Evolutionary conservation across 2,888 invertebrate species (phyloP), one percentile per base, ranked within the genome.

Genomic region (Temnothorax unifasciatus): DNA sequence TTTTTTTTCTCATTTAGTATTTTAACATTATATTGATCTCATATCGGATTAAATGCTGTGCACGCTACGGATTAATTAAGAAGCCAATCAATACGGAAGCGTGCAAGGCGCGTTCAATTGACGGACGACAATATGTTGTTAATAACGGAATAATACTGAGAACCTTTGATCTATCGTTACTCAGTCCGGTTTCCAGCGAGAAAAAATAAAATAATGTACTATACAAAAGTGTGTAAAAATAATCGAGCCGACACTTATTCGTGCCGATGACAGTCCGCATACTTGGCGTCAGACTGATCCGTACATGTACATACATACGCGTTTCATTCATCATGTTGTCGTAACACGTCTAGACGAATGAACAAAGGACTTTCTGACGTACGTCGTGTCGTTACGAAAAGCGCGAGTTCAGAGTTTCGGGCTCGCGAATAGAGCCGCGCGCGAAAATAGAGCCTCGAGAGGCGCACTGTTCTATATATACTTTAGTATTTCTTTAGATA

Each of bases 41-140:
- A 9, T 38, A 9, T 21, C 29, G 38, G 21, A 74, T 82, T 87
- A 75, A 81, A 79, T 79, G 59, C 25, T n/a, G 25, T 44, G 47
- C 66, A 85, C 83, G 89, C 83, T 73, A 83, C n/a, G 15, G 73
- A 82, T 89, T 87, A 83, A 77, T 86, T 84, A 83, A 87, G 83
- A 75, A 84, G 77, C 47, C 84, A 83, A 89, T 86, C 86, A 77
- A 71, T 83, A 74, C 59, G 44, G 3, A 74, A 61, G 11, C 64
- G 68, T 73, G 29, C 41, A 61, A 76, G n/a, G 64, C 57, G 52
- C 25, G 38, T 83, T 74, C 71, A 52, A 29, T 82, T 47, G 29
- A 18, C 47, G 29, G 21, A 34, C 21, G 50, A 29, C 47, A 21
- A 63, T 71, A 50, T 11, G 13, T 47, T 25, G 61, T 44, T 66